These are phyloP conservation scores for Ranitomeya variabilis DNA, from an alignment of 2,113 vertebrate species.

Conservation along the genomic window DNA sequence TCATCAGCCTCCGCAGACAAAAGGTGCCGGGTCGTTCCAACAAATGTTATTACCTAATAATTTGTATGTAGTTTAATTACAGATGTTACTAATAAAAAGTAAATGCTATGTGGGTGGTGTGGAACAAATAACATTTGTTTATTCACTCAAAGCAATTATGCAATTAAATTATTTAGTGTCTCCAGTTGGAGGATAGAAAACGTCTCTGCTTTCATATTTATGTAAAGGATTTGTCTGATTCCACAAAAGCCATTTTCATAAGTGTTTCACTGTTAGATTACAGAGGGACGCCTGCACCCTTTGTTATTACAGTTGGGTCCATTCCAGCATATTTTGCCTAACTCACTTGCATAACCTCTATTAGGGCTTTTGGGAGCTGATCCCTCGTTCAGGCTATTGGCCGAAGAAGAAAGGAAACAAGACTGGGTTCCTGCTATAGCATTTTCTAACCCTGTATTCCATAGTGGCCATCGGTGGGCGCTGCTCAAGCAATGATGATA, in stretches of 20 bases:
- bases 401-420: too few species aligned
- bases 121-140: conserved; percentile 5
- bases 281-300: neutral
- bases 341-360: too few species aligned
- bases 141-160: neutral
- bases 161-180: conserved; percentile 6
- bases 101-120: conserved; percentile 10
- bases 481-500: too few species aligned
- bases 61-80: conserved; percentile 17
- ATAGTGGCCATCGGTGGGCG: too few species aligned
- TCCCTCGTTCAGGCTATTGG: too few species aligned
- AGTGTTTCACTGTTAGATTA: neutral
- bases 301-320: neutral
- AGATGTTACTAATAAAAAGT: neutral
- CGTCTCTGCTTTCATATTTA: neutral
- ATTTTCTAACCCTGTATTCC: too few species aligned
- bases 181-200: conserved; percentile 7
- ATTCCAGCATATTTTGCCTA: neutral
- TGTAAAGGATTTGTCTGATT: neutral
- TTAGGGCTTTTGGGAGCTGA: too few species aligned
- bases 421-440: too few species aligned
- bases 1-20: neutral
- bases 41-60: conserved; percentile 5
- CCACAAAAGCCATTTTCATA: neutral
- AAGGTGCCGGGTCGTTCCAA: neutral